Evolutionary conservation across 1,140 invertebrate genomes (phyloP), one percentile per base, ranked within the genome.

Genomic region (Aporrectodea caliginosa): DNA sequence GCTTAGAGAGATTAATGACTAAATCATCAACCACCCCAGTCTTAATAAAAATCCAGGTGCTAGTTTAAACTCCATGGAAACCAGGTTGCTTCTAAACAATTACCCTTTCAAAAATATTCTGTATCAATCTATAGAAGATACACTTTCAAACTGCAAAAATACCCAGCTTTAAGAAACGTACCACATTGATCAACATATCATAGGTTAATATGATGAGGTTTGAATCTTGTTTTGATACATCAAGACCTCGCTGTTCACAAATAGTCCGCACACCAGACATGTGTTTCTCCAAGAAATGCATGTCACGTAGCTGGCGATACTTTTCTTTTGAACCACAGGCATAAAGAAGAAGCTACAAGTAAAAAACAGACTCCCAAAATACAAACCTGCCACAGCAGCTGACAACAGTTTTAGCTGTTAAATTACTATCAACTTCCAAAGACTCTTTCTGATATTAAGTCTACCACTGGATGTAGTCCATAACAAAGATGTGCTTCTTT

Each of bases 271-370:
- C 88, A 70, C 86, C 83, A n/a, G 84, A 83, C 75, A 90, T 84
- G 82, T 90, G 86, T 29, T 85, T 86, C 72, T 89, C 86, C 68
- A 90, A 84, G 2, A 95, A 94, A 88, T 98, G 95, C 14, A 97
- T 91, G 90, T 99, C 97, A 58, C 96, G 91, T 69, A 97, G 88
- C 85, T 97, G 94, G 29, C 96, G 91, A 88, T 98, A 99, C 79
- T 95, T 95, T 82, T 98, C 96, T 85, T 98, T 97, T 58, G 94
- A 97, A 29, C 95, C 96, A 87, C 96, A 98, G 79, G 98, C 93
- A 82, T 95, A 94, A 75, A 98, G 90, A 0, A 99, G 87, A 1
- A 99, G 90, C 89, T 98, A 72, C 31, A 72, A 72, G 27, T n/a
- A n/a, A n/a, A n/a, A n/a, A n/a, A n/a, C n/a, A n/a, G n/a, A n/a